phyloP scores from a whole-genome alignment of 2,113 vertebrate species.

The Psettodes erumei region DNA sequence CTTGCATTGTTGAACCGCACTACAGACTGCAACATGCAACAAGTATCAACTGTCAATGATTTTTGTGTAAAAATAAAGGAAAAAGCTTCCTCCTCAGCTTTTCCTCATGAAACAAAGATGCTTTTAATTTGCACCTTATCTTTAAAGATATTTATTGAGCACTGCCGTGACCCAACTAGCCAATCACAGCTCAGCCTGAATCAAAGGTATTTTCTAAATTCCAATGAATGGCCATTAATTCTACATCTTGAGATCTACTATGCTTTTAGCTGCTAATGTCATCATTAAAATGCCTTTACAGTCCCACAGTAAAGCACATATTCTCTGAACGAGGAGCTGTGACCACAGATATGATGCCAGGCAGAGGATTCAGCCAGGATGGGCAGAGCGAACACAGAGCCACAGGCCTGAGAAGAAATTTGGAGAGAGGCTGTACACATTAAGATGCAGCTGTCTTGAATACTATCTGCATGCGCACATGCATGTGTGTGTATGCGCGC shows the following conservation, averaged over 20 bases:
- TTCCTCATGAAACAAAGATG: not conserved
- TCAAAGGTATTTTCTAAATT: not conserved
- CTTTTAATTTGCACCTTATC: not conserved
- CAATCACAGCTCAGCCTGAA: not conserved
- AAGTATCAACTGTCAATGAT: conserved; percentile 22
- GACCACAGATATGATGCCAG: conserved; percentile 60
- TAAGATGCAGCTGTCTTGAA: conserved; percentile 46
- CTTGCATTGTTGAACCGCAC: conserved; percentile 5
- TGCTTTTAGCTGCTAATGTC: not conserved
- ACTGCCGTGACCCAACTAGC: not conserved
- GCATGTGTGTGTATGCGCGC: conserved; percentile 9
- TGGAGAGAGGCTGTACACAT: conserved; percentile 9
- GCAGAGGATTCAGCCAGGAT: conserved; percentile 30
- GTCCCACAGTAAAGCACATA: conserved; percentile 24
- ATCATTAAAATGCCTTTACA: conserved; percentile 19
- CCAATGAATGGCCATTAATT: not conserved
- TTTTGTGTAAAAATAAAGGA: conserved; percentile 20
- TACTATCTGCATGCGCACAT: conserved; percentile 39
- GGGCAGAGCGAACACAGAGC: conserved; percentile 36
- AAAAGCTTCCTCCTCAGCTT: not conserved
- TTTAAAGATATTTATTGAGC: not conserved
- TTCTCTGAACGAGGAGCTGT: conserved; percentile 38
- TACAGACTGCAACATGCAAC: too few species aligned
- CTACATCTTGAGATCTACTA: not conserved
- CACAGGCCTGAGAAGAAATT: conserved; percentile 45